phyloP scores from a whole-genome alignment of 2,888 invertebrate genomes.

The Cheilosia vulpina region DNA sequence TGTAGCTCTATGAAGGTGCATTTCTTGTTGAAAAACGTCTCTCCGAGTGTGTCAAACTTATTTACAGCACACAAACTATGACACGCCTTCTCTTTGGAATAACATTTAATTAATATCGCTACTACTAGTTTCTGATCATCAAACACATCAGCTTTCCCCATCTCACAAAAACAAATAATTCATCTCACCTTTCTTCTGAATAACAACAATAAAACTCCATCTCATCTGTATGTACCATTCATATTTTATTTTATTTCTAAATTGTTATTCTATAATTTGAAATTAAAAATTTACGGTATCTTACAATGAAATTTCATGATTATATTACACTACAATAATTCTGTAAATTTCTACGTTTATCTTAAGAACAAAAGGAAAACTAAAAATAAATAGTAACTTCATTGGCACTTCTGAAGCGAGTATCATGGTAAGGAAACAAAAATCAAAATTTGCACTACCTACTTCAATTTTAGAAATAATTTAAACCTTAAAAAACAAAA shows the following conservation, averaged over 20 bases:
- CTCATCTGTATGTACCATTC: background rate
- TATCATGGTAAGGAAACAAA: constrained; percentile 31
- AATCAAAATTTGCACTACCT: constrained; percentile 28
- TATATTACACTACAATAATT: constrained; percentile 54
- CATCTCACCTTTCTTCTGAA: no score
- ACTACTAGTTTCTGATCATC: no score
- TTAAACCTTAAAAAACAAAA: constrained; percentile 22
- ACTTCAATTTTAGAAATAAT: constrained; percentile 21
- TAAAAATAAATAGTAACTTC: constrained; percentile 23
- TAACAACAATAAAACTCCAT: background rate
- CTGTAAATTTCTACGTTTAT: constrained; percentile 27
- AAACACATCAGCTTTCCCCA: no score
- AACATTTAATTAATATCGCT: no score
- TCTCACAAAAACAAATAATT: no score
- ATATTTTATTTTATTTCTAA: constrained; percentile 26
- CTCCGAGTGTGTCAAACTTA: no score
- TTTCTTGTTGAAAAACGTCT: no score
- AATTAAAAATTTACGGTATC: constrained; percentile 21
- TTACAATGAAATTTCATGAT: constrained; percentile 52
- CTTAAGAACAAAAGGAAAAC: constrained; percentile 28
- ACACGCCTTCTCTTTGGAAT: no score
- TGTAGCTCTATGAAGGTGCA: no score
- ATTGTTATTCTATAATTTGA: constrained; percentile 17
- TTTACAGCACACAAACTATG: no score
- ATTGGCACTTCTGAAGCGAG: constrained; percentile 63